phyloP scores from a whole-genome alignment of 2,113 vertebrate genomes.

The Nothoprocta perdicaria region DNA sequence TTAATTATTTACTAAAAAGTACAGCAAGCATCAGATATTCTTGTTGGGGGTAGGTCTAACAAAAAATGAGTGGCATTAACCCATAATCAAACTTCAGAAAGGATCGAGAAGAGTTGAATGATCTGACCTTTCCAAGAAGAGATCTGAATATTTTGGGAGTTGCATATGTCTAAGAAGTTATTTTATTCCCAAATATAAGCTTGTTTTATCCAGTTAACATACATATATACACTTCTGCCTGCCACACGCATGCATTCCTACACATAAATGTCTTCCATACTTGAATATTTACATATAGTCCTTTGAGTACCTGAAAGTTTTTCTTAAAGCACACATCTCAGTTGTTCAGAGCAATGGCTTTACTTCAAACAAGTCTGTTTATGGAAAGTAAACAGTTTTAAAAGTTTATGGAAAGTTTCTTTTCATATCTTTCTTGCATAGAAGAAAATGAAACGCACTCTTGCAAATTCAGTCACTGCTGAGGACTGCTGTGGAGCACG shows the following conservation, averaged over 20 bases:
- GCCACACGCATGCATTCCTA: neutral
- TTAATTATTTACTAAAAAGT: neutral
- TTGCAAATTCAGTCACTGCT: neutral
- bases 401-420: neutral
- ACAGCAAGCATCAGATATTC: neutral
- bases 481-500: neutral
- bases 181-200: neutral
- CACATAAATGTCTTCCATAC: neutral
- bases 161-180: neutral
- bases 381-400: too few species aligned
- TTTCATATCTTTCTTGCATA: neutral
- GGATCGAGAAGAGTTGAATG: neutral
- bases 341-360: neutral
- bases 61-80: neutral
- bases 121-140: neutral
- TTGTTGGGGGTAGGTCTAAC: neutral
- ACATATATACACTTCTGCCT: neutral
- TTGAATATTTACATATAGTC: neutral
- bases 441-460: neutral
- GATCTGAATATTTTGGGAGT: neutral
- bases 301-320: neutral
- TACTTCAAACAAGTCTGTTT: neutral
- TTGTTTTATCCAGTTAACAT: neutral
- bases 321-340: neutral
- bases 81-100: neutral